Evolutionary conservation across 2,797 vertebrate genomes (phyloP).

Genomic region (Parauchenoglanis punctatus): DNA sequence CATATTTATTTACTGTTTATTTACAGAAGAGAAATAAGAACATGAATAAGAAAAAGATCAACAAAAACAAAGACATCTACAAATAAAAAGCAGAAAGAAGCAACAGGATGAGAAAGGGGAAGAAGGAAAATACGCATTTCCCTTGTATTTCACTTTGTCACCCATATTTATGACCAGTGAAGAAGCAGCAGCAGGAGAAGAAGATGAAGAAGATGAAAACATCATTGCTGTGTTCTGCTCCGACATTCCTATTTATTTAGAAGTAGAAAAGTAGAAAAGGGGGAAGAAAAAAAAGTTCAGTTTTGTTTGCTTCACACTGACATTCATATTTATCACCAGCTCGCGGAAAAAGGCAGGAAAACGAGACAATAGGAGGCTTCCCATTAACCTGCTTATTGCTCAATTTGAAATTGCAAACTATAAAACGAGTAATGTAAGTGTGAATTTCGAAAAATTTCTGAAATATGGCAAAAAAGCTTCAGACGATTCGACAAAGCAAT

Average conservation of each 20-base stretch:
- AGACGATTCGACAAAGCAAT: too few species aligned
- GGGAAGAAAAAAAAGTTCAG: not conserved
- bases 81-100: not conserved
- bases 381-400: too few species aligned
- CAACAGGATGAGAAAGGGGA: not conserved
- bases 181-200: not conserved
- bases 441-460: too few species aligned
- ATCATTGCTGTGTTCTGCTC: not conserved
- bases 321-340: conserved; percentile 1
- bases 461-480: too few species aligned
- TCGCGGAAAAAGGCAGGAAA: not conserved
- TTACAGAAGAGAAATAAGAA: not conserved
- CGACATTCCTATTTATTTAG: not conserved
- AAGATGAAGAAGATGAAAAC: not conserved
- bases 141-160: not conserved
- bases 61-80: not conserved
- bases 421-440: too few species aligned
- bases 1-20: not conserved
- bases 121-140: not conserved
- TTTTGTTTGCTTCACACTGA: not conserved
- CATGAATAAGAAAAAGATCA: not conserved
- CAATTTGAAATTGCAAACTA: too few species aligned
- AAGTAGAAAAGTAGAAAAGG: not conserved
- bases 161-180: not conserved
- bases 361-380: not conserved